phyloP scores from a whole-genome alignment of 2,888 invertebrate genomes.

The Harmothoe impar region DNA sequence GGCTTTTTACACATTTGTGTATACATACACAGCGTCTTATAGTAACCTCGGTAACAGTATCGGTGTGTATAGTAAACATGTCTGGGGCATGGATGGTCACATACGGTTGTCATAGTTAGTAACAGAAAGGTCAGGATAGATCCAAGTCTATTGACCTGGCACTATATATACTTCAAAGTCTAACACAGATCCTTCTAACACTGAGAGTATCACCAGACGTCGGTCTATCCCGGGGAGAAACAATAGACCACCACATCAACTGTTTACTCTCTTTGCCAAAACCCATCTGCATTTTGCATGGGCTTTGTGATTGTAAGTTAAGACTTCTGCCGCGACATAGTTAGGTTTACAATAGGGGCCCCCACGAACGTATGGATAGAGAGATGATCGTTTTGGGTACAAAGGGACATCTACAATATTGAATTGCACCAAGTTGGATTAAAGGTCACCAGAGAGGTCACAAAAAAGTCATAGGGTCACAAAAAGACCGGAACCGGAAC shows the following conservation, averaged over 20 bases:
- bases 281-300: neutral
- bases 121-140: slow-evolving; percentile 12
- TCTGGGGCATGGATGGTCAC: slow-evolving; percentile 37
- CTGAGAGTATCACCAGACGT: neutral
- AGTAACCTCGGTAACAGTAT: neutral
- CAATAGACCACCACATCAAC: slow-evolving; percentile 38
- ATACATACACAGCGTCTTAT: neutral
- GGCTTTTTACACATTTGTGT: neutral
- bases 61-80: neutral
- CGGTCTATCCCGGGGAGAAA: neutral
- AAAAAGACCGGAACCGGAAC: slow-evolving; percentile 61
- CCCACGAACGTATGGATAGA: neutral
- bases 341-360: slow-evolving; percentile 1
- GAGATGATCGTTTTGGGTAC: neutral
- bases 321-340: neutral
- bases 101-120: slow-evolving; percentile 45
- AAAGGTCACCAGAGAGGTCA: neutral
- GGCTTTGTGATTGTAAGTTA: neutral
- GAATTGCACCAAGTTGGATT: neutral
- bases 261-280: neutral
- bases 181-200: slow-evolving; percentile 15
- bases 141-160: slow-evolving; percentile 22
- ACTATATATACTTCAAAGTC: slow-evolving; percentile 12
- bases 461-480: slow-evolving; percentile 43
- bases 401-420: slow-evolving; percentile 41